Evolutionary conservation across 2,113 vertebrate species (phyloP).

Genomic region (Coptodon rendalli): DNA sequence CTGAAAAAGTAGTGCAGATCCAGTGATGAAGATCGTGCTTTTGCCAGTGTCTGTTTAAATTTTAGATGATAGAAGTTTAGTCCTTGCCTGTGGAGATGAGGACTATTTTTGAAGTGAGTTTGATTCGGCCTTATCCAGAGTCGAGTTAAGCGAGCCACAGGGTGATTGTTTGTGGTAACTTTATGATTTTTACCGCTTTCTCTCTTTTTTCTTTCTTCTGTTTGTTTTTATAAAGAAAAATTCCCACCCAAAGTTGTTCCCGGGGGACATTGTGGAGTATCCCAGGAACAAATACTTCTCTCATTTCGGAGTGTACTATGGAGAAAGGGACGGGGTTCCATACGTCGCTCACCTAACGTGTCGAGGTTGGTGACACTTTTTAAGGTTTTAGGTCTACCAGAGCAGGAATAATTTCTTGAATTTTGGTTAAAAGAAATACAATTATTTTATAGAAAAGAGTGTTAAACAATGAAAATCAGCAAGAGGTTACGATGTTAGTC

Average conservation of each 20-base stretch:
- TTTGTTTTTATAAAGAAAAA: slow-evolving; percentile 22
- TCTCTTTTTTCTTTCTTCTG: neutral
- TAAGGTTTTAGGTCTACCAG: neutral
- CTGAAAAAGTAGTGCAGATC: neutral
- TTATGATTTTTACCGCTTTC: neutral
- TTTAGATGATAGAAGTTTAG: neutral
- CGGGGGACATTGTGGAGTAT: slow-evolving; percentile 76
- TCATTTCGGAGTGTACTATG: slow-evolving; percentile 73
- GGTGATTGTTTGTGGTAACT: neutral
- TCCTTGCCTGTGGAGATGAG: neutral
- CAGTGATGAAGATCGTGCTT: neutral
- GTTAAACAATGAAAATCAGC: neutral
- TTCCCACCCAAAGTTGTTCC: slow-evolving; percentile 56
- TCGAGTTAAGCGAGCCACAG: neutral
- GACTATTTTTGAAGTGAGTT: neutral
- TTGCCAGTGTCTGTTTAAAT: neutral
- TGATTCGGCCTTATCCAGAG: neutral
- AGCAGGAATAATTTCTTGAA: neutral
- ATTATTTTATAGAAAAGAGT: neutral
- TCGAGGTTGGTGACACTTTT: slow-evolving; percentile 47
- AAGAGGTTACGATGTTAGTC: neutral
- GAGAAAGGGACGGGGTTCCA: slow-evolving; percentile 71
- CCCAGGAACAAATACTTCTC: slow-evolving; percentile 73
- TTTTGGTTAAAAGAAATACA: neutral
- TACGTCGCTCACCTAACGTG: slow-evolving; percentile 74